These are phyloP conservation scores for Argya squamiceps DNA, from an alignment of 2,797 vertebrate genomes.

Conservation along the genomic window DNA sequence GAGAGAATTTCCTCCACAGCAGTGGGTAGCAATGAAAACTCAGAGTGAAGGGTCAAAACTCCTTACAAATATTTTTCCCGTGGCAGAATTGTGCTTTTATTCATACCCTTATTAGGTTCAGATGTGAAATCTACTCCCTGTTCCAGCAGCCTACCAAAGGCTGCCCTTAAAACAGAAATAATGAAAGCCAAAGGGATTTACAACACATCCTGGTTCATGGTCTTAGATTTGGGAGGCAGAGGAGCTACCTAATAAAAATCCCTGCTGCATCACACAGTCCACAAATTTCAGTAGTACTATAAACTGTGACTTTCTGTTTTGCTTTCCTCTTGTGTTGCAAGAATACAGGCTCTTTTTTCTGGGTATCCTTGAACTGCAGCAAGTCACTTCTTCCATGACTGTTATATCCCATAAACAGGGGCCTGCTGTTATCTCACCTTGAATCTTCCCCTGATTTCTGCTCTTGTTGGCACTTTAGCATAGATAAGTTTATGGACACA, in stretches of 20 bases:
- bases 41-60: background rate
- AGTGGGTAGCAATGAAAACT: background rate
- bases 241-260: background rate
- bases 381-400: background rate
- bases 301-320: background rate
- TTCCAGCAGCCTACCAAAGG: background rate
- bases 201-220: background rate
- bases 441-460: background rate
- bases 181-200: background rate
- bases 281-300: background rate
- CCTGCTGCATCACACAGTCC: background rate
- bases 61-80: background rate
- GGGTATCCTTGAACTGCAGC: background rate
- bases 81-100: background rate
- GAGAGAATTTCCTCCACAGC: background rate
- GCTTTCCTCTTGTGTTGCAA: background rate
- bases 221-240: background rate
- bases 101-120: background rate
- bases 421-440: background rate
- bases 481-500: background rate
- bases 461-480: background rate
- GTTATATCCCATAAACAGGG: background rate
- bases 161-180: background rate
- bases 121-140: background rate
- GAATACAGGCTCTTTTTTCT: background rate